Evolutionary conservation across 2,113 vertebrate species (phyloP).

Genomic region (Oncorhynchus tshawytscha): DNA sequence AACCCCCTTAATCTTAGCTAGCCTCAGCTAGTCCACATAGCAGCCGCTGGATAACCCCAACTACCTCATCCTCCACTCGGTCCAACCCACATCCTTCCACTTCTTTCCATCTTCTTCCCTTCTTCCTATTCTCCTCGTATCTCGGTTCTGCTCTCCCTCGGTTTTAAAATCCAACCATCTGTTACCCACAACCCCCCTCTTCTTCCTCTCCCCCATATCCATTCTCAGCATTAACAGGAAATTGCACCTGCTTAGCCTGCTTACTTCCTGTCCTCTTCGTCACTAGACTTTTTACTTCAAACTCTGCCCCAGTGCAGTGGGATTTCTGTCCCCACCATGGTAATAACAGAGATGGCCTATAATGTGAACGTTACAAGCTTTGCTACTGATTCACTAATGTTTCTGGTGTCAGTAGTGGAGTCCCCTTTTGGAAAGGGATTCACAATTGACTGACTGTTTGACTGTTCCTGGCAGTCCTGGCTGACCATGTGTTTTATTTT

Average conservation of each 20-base stretch:
- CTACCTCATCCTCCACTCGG: constrained; percentile 54
- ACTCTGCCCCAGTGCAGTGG: neutral
- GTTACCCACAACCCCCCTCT: constrained; percentile 32
- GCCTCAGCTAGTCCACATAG: constrained; percentile 36
- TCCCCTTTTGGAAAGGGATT: neutral
- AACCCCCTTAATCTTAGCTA: constrained; percentile 22
- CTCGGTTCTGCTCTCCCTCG: constrained; percentile 42
- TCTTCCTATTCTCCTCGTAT: constrained; percentile 53
- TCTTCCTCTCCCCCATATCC: neutral
- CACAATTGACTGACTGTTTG: neutral
- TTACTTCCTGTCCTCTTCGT: constrained; percentile 58
- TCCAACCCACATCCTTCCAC: constrained; percentile 62
- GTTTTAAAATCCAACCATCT: constrained; percentile 56
- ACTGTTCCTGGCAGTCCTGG: neutral
- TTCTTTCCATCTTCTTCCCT: constrained; percentile 35
- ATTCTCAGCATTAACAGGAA: constrained; percentile 52
- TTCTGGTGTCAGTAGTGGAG: neutral
- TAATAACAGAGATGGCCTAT: neutral
- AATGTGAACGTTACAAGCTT: neutral
- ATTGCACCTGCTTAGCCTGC: constrained; percentile 56
- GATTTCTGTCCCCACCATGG: neutral
- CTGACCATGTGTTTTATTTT: neutral
- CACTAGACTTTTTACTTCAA: neutral
- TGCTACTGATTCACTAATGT: neutral
- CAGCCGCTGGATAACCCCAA: constrained; percentile 58